Conservation (phyloP, 1,140 invertebrate genomes). For the Ectropis grisescens region DNA sequence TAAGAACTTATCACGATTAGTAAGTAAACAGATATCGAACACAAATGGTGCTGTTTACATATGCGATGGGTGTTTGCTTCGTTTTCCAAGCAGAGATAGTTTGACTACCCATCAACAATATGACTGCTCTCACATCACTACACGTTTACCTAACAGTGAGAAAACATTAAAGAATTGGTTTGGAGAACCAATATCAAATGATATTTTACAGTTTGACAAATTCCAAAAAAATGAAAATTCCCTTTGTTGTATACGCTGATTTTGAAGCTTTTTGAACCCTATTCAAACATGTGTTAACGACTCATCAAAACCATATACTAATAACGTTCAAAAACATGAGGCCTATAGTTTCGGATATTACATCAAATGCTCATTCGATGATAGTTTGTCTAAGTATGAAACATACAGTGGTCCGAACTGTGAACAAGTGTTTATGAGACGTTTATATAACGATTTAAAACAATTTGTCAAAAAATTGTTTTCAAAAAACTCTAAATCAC, state of each 20-base stretch:
- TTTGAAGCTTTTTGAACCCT: slow-evolving; percentile 2
- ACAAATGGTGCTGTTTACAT: slow-evolving; percentile 12
- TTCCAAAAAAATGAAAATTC: slow-evolving; percentile 16
- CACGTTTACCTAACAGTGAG: slow-evolving; percentile 8
- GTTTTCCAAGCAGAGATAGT: slow-evolving; percentile 8
- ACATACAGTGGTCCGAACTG: slow-evolving; percentile 4
- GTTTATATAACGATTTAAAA: slow-evolving; percentile 14
- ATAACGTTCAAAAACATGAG: slow-evolving; percentile 20
- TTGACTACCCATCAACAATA: slow-evolving; percentile 10
- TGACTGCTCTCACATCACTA: slow-evolving; percentile 17
- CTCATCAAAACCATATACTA: slow-evolving; percentile 6
- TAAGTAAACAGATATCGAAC: slow-evolving; percentile 15
- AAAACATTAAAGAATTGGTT: too few relatives aligned
- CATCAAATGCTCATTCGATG: slow-evolving; percentile 29
- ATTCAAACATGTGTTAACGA: slow-evolving; percentile 6
- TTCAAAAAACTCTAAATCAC: slow-evolving; percentile 18
- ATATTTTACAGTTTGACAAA: slow-evolving; percentile 1
- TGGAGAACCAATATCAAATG: too few relatives aligned
- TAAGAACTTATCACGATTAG: slow-evolving; percentile 21
- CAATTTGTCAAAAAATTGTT: background rate
- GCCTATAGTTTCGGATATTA: slow-evolving; percentile 14
- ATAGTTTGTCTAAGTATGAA: slow-evolving; percentile 18
- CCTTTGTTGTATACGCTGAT: slow-evolving; percentile 26
- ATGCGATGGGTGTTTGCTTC: slow-evolving; percentile 28
- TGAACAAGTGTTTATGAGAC: slow-evolving; percentile 22